These are phyloP conservation scores for Gymnoscopelus microlampas DNA, from an alignment of 2,797 vertebrate genomes.

Conservation along the genomic window DNA sequence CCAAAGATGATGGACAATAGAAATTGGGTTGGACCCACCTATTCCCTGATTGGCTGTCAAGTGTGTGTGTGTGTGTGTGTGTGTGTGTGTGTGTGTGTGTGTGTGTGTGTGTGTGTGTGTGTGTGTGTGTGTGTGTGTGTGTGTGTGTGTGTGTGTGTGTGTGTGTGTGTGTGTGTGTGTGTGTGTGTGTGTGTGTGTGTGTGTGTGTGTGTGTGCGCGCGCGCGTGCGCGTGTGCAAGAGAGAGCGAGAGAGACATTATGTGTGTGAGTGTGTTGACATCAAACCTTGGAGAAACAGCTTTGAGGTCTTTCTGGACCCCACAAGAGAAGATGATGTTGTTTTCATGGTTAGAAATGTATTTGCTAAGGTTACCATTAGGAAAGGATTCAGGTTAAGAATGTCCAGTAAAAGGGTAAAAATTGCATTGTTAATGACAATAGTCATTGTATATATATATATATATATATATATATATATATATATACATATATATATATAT, in stretches of 20 bases:
- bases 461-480: no score
- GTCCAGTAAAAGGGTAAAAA: no score
- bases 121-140: slow-evolving; percentile 7
- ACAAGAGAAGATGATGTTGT: no score
- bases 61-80: not conserved
- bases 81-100: slow-evolving; percentile 3
- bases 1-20: slow-evolving; percentile 55
- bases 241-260: no score
- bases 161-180: slow-evolving; percentile 10
- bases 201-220: slow-evolving; percentile 28
- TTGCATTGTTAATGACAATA: no score
- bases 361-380: no score
- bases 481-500: no score
- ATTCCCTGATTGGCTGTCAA: slow-evolving; percentile 38
- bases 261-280: not conserved
- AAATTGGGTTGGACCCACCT: slow-evolving; percentile 36
- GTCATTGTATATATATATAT: no score
- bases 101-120: not conserved
- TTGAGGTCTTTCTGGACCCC: no score
- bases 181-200: slow-evolving; percentile 25
- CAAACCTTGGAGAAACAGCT: no score
- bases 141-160: not conserved
- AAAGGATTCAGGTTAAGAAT: no score
- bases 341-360: no score
- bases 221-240: not conserved